Evolutionary conservation across 1,140 invertebrate species (phyloP), one percentile per base, ranked within the genome.

Genomic region (Aporrectodea caliginosa): DNA sequence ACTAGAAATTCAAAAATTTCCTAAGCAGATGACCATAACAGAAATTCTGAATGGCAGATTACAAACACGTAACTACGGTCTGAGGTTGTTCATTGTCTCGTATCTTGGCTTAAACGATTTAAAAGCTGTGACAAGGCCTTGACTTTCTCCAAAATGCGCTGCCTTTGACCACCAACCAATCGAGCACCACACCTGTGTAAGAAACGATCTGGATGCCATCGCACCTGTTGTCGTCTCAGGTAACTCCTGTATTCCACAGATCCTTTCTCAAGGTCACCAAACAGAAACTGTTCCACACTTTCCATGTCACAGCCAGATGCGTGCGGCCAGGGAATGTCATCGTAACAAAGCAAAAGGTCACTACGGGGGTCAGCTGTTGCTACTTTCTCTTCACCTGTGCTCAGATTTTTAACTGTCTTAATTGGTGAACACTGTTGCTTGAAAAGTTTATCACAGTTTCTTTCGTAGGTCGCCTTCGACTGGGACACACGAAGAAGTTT

Each of bases 131-230:
- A 85, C 69, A 87, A 82, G n/a, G 82, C 81, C 74, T 84, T 86
- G 43, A 87, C 85, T 73, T 81, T 84, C 27, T 82, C 78, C 75
- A 85, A 78, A 70, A 87, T 83, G 72, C 79, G 82, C 1, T 84
- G 79, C 69, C 72, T 82, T 16, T 86, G 84, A 29, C 76, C 71
- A 30, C 82, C 81, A 33, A 80, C 58, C 2, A 87, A 73, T 43
- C 69, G 75, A 35, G 81, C 71, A 14, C 84, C 83, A 82, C 84
- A 84, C 58, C 85, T 84, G 70, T 87, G 86, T 31, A 82, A 30
- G 80, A 87, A 87, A 78, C 85, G 85, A 80, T 87, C 86, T 2
- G 86, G 86, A 80, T 87, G 86, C 86, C 86, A 87, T 1, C 84
- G 73, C 16, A 86, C 83, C 77, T 84, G 83, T 76, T 86, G 84